Conservation (phyloP, 2,113 vertebrate genomes). For the Micronycteris hirsuta region DNA sequence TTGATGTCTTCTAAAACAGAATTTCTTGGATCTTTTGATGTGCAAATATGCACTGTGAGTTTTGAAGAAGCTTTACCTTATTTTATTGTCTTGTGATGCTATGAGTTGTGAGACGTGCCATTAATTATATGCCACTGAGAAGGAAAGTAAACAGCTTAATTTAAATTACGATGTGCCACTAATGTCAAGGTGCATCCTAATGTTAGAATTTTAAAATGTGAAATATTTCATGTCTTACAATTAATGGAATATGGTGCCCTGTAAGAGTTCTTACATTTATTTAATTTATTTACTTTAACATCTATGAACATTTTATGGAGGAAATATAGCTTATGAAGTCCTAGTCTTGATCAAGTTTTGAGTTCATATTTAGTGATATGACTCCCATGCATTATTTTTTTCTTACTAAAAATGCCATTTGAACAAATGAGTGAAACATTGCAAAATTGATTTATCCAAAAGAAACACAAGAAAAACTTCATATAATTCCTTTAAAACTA, state of each 20-base stretch:
- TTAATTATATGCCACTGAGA: neutral
- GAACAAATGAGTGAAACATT: neutral
- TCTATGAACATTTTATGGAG: neutral
- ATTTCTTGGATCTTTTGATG: slow-evolving; percentile 21
- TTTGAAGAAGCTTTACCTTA: neutral
- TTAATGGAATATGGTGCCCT: neutral
- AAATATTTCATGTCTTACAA: neutral
- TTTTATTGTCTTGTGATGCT: neutral
- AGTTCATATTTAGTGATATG: neutral
- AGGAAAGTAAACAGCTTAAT: neutral
- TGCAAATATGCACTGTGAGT: neutral
- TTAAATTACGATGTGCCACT: slow-evolving; percentile 2
- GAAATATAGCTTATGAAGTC: neutral
- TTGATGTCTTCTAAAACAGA: neutral
- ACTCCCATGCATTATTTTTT: neutral
- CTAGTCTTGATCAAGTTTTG: neutral
- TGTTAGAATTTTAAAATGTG: neutral
- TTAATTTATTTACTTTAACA: neutral
- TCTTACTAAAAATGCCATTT: neutral
- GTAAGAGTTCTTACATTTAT: neutral
- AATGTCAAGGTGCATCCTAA: neutral
- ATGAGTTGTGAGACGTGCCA: neutral
- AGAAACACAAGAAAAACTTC: neutral
- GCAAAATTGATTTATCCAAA: neutral
- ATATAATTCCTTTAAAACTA: neutral